Percentiles rank a stretch among this genome's conserved stretches.
Conservation (phyloP, 2,888 invertebrate genomes). For the Drosophila maculinotata region DNA sequence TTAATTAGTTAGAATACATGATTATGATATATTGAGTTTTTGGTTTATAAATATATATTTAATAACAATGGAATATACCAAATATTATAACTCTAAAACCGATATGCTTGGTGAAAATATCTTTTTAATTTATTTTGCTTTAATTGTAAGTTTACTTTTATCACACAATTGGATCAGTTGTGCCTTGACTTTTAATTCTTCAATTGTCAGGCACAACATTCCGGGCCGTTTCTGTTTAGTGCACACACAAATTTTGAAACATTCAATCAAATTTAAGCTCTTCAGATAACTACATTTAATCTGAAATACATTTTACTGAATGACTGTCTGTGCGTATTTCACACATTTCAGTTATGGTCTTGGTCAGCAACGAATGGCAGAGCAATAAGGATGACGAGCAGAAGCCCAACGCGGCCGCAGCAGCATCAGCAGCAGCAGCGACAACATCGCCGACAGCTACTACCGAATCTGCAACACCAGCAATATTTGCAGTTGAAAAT, state of each 20-base stretch:
- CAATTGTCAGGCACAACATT: conserved; percentile 15
- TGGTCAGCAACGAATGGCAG: conserved; percentile 84
- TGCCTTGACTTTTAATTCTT: conserved; percentile 32
- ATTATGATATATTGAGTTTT: too few relatives aligned
- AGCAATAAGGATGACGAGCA: conserved; percentile 74
- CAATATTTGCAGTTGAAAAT: conserved; percentile 30
- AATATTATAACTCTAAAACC: too few relatives aligned
- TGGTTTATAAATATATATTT: too few relatives aligned
- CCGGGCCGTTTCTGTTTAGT: conserved; percentile 21
- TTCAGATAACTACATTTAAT: conserved; percentile 20
- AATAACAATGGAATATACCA: too few relatives aligned
- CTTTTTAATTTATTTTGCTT: too few relatives aligned
- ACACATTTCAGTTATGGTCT: conserved; percentile 81
- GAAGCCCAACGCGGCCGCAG: conserved; percentile 49
- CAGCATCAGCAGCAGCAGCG: conserved; percentile 50
- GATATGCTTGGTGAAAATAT: too few relatives aligned
- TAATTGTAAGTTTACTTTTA: background rate
- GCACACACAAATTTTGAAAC: conserved; percentile 35
- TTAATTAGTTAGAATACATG: too few relatives aligned
- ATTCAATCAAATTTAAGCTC: conserved; percentile 32
- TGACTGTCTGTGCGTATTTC: conserved; percentile 17
- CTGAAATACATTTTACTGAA: conserved; percentile 22
- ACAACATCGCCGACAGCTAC: conserved; percentile 34
- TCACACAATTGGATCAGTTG: conserved; percentile 15
- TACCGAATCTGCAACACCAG: conserved; percentile 33